A percentile compares a stretch with the other conserved stretches of the same genome.
phyloP scores from a whole-genome alignment of 1,140 invertebrate genomes.

The Drosophila nasuta region DNA sequence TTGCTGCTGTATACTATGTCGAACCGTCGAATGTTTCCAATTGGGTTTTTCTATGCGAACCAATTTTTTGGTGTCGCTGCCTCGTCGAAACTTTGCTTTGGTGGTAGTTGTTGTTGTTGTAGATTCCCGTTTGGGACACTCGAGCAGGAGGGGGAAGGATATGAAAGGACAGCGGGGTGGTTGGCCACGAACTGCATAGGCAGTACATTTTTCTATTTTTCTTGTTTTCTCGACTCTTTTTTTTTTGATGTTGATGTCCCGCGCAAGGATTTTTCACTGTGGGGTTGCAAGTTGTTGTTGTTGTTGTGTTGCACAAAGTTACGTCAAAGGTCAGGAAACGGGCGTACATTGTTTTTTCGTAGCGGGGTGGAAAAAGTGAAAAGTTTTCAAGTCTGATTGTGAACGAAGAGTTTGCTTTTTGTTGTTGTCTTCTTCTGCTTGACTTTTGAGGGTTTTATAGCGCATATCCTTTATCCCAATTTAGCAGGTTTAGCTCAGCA shows the following conservation, averaged over 20 bases:
- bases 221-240: not conserved
- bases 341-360: constrained; percentile 14
- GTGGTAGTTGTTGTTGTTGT: constrained; percentile 58
- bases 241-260: constrained; percentile 32
- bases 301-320: constrained; percentile 41
- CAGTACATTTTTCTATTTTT: constrained; percentile 24
- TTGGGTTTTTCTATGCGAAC: constrained; percentile 62
- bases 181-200: constrained; percentile 58
- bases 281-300: constrained; percentile 35
- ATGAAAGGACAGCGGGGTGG: constrained; percentile 35
- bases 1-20: not conserved
- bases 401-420: constrained; percentile 22
- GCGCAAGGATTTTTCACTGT: constrained; percentile 41
- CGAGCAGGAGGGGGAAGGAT: not conserved
- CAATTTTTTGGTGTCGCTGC: constrained; percentile 52
- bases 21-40: constrained; percentile 45
- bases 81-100: constrained; percentile 20
- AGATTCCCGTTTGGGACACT: constrained; percentile 62
- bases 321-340: constrained; percentile 54
- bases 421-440: constrained; percentile 15
- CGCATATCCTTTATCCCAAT: constrained; percentile 7
- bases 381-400: constrained; percentile 47
- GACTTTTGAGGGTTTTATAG: constrained; percentile 45
- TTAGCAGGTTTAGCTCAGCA: not conserved
- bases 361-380: constrained; percentile 37